A percentile compares a stretch with the other conserved stretches of the same genome.
phyloP scores from a whole-genome alignment of 2,797 vertebrate species.

The Lophius americanus region DNA sequence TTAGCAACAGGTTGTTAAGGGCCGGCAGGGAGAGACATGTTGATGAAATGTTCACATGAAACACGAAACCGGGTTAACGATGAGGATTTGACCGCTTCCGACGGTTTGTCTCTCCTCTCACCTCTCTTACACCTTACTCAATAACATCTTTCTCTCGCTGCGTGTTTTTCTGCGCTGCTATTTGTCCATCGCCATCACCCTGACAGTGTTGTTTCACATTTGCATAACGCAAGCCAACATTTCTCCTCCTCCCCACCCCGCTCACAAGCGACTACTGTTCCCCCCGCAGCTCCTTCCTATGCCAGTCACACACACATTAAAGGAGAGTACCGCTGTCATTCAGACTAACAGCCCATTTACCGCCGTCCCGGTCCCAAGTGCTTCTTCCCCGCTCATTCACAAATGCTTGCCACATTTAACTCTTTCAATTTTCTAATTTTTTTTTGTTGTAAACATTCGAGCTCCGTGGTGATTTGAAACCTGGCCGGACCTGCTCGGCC shows the following conservation, averaged over 20 bases:
- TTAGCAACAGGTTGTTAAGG: constrained; percentile 52
- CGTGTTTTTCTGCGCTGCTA: not conserved
- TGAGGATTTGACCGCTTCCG: constrained; percentile 23
- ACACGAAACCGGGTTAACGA: constrained; percentile 29
- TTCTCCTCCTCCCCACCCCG: constrained; percentile 13
- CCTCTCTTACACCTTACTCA: constrained; percentile 24
- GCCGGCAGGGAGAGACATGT: not conserved
- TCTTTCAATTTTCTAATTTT: constrained; percentile 27
- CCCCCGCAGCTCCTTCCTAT: constrained; percentile 41
- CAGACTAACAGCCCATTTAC: constrained; percentile 58
- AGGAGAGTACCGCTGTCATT: constrained; percentile 51
- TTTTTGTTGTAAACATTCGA: constrained; percentile 30
- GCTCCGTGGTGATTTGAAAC: constrained; percentile 34
- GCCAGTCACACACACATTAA: constrained; percentile 45
- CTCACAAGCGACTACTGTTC: constrained; percentile 43
- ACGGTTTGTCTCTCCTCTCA: constrained; percentile 22
- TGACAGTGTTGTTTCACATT: constrained; percentile 45
- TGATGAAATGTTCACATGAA: constrained; percentile 46
- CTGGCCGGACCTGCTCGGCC: constrained; percentile 38
- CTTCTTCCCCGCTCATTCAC: constrained; percentile 22
- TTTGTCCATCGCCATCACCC: constrained; percentile 11
- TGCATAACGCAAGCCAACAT: constrained; percentile 45
- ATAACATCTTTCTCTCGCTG: not conserved
- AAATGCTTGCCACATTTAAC: constrained; percentile 44
- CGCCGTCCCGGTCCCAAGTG: constrained; percentile 3